Base-by-base conservation (phyloP, 1,140 invertebrate genomes). In the Glossosoma conforme region DNA sequence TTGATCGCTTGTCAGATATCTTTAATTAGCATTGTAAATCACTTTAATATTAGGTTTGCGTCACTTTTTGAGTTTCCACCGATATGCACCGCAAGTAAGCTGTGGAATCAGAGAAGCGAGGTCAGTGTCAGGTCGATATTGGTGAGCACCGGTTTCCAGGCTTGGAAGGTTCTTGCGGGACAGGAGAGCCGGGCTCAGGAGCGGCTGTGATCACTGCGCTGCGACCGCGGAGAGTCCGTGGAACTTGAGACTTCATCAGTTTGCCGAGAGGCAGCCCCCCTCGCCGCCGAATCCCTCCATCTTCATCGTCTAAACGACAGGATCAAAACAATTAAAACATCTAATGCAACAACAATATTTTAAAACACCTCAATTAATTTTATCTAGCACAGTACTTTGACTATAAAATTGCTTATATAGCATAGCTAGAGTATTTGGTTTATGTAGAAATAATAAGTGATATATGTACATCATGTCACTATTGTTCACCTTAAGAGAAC, bases 251-350 rank as follows among this genome's bases (percentile, higher is more conserved):
- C 62, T 28, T 63, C 61, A 42, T 72, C 68, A 68, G 53, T 62
- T 62, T 54, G 65, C 65, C 54, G 68, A 70, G 41, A 70, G 56
- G 60, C 67, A 72, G 48, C 65, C 68, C 65, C 67, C 68, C 69
- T 64, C 67, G 62, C 52, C 65, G 60, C 60, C 66, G 30, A 43
- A 58, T 25, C 41, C 36, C 63, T 61, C 65, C 63, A 49, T 67
- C 65, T 59, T 72, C 68, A 54, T 69, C 67, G 61, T 70, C 68
- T 69, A 50, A 38, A 54, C 28, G 8, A 35, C 14, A 35, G 8
- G 4, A 35, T 35, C 14, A 35, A 35, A 5, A 10, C 8, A 9
- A 10, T 35, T 8, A 35, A 10, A 35, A 9, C 33, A 35, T 35
- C 5, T 10, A 35, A 35, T 10, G 8, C 14, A 9, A 10, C 5